These are phyloP conservation scores for Molossus alvarezi DNA, from an alignment of 2,797 vertebrate genomes.

Conservation along the genomic window DNA sequence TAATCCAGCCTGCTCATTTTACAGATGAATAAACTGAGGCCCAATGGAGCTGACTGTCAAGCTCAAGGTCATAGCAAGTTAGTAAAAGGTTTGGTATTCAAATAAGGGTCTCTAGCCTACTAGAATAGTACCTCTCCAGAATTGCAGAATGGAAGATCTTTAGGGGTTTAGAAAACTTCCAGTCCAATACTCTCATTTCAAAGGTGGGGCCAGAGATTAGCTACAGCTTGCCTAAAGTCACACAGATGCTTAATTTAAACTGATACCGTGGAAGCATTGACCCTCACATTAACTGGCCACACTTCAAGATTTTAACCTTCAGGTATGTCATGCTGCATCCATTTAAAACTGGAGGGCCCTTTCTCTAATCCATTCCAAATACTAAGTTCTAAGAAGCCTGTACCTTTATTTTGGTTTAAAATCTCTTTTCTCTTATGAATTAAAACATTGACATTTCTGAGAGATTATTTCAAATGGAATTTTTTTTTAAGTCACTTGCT, in stretches of 20 bases:
- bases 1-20: neutral
- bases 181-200: neutral
- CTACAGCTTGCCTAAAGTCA: neutral
- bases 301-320: neutral
- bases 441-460: slow-evolving; percentile 76
- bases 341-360: neutral
- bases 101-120: neutral
- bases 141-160: neutral
- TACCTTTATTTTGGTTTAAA: slow-evolving; percentile 55
- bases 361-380: neutral
- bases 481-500: slow-evolving; percentile 81
- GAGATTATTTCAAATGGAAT: slow-evolving; percentile 75
- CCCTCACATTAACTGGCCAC: neutral
- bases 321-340: neutral
- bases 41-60: neutral
- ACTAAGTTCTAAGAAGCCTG: slow-evolving; percentile 8
- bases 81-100: slow-evolving; percentile 18
- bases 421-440: slow-evolving; percentile 54
- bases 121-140: neutral
- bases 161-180: neutral
- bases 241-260: neutral
- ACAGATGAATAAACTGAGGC: neutral
- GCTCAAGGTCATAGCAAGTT: slow-evolving; percentile 25
- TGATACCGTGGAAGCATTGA: neutral
- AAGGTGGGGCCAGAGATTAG: neutral